A percentile compares a stretch with the other conserved stretches of the same genome.
Evolutionary conservation across 2,888 invertebrate species (phyloP).

Genomic region (Lypha dubia): DNA sequence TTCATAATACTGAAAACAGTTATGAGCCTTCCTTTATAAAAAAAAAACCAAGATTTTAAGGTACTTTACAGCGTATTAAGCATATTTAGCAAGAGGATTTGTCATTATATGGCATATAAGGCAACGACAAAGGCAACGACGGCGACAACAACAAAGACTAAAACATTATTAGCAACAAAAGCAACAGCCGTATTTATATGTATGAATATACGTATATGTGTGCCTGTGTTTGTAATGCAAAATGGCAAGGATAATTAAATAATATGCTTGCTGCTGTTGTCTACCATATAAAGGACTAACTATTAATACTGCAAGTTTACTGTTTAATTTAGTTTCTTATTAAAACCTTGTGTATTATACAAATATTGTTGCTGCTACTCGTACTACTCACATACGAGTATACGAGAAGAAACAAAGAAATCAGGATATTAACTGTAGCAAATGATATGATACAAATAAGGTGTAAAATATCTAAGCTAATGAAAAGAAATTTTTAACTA

Average conservation of each 20-base stretch:
- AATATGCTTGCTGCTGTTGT: constrained; percentile 69
- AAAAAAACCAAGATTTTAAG: constrained; percentile 52
- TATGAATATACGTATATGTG: not conserved
- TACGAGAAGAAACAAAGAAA: not conserved
- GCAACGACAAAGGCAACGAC: too few species aligned
- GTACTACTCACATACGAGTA: not conserved
- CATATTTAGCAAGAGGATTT: constrained; percentile 82
- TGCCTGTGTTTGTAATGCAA: too few species aligned
- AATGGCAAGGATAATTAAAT: constrained; percentile 80
- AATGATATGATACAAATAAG: constrained; percentile 47
- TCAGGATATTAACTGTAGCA: not conserved
- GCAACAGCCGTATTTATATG: constrained; percentile 25
- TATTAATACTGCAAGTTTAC: constrained; percentile 17
- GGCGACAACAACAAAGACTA: constrained; percentile 23
- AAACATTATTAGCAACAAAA: not conserved
- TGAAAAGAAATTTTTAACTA: constrained; percentile 76
- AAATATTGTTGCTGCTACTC: not conserved
- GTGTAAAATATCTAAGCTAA: constrained; percentile 76
- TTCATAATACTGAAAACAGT: constrained; percentile 42
- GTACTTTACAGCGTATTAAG: constrained; percentile 77
- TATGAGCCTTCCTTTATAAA: constrained; percentile 27
- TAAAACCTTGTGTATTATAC: constrained; percentile 20
- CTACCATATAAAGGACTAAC: constrained; percentile 3
- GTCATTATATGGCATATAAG: constrained; percentile 78
- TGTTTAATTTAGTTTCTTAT: constrained; percentile 65